A percentile compares a stretch with the other conserved stretches of the same genome.
phyloP scores from a whole-genome alignment of 2,888 invertebrate genomes.

The Heterodera filipjevi region DNA sequence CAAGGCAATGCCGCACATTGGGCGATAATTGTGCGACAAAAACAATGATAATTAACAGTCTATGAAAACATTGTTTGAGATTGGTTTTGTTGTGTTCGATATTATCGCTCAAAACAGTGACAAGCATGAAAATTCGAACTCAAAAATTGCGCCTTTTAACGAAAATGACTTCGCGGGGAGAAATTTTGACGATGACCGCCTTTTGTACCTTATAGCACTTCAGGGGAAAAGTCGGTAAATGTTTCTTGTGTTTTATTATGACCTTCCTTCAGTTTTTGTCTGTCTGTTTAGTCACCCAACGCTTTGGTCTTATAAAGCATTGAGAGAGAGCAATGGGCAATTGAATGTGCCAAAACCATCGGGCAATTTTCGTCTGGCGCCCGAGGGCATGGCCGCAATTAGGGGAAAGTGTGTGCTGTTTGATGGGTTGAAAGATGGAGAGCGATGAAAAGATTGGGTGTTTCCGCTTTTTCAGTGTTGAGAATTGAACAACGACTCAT shows the following conservation, averaged over 20 bases:
- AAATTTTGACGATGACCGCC: slow-evolving; percentile 19
- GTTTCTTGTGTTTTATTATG: slow-evolving; percentile 19
- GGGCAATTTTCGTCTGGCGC: slow-evolving; percentile 43
- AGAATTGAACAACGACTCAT: background rate
- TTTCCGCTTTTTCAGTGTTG: slow-evolving; percentile 1
- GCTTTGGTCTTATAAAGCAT: slow-evolving; percentile 44
- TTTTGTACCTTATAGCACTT: slow-evolving; percentile 44
- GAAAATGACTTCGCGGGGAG: background rate
- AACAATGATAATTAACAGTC: background rate
- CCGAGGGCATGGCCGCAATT: slow-evolving; percentile 35
- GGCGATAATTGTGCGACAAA: slow-evolving; percentile 50
- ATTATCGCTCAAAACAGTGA: background rate
- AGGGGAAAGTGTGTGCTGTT: slow-evolving; percentile 27
- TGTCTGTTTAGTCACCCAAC: slow-evolving; percentile 33
- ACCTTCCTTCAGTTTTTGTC: background rate
- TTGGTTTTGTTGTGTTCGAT: slow-evolving; percentile 36
- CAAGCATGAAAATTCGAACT: slow-evolving; percentile 11
- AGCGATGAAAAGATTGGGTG: background rate
- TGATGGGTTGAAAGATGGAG: background rate
- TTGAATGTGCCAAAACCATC: slow-evolving; percentile 46
- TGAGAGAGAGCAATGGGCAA: slow-evolving; percentile 55
- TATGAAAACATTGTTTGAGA: slow-evolving; percentile 34
- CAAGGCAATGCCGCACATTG: slow-evolving; percentile 59
- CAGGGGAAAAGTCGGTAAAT: slow-evolving; percentile 58
- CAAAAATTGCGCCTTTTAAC: slow-evolving; percentile 19